A percentile compares a stretch with the other conserved stretches of the same genome.
These are phyloP conservation scores for Clarias magur DNA, from an alignment of 2,113 vertebrate species.

Conservation along the genomic window DNA sequence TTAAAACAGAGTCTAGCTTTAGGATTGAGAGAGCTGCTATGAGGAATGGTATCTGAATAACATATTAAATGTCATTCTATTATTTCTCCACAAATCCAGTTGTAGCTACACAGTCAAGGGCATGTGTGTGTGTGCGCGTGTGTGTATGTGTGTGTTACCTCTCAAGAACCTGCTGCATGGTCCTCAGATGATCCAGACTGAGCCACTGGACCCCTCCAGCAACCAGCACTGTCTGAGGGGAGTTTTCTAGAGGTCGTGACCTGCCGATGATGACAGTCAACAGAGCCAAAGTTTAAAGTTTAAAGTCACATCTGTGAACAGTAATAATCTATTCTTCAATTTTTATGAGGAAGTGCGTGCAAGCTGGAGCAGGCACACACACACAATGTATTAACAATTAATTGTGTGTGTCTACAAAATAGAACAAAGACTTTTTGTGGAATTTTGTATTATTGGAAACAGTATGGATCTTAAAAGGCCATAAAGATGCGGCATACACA, in stretches of 20 bases:
- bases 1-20: neutral
- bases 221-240: constrained; percentile 83
- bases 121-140: constrained; percentile 1
- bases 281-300: constrained; percentile 49
- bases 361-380: neutral
- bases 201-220: constrained; percentile 97
- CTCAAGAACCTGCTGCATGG: constrained; percentile 82
- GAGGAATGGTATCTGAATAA: neutral
- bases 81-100: neutral
- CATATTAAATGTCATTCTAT: neutral
- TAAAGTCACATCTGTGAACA: constrained; percentile 4
- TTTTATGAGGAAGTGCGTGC: neutral
- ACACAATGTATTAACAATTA: neutral
- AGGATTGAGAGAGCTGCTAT: neutral
- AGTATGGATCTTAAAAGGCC: neutral
- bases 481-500: neutral
- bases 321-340: constrained; percentile 2
- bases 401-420: too few species aligned
- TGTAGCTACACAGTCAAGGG: neutral
- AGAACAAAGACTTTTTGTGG: neutral
- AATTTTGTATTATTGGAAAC: neutral
- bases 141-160: constrained; percentile 70
- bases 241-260: constrained; percentile 86
- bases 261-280: constrained; percentile 72
- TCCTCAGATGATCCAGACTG: constrained; percentile 84